Evolutionary conservation across 2,888 invertebrate genomes (phyloP).

Genomic region (Trachelus tabidus): DNA sequence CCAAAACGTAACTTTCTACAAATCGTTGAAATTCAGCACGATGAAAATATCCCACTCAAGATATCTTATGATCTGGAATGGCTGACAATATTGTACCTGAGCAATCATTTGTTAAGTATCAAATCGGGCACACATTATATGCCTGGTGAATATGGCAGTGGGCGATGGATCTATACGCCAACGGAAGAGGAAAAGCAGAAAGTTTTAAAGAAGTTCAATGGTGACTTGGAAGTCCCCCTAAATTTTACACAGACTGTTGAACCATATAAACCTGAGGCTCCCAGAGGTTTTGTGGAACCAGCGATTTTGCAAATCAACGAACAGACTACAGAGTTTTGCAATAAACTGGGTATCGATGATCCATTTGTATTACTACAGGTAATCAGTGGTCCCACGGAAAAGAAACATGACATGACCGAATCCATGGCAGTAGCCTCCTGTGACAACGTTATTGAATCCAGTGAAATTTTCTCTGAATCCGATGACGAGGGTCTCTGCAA

Average conservation of each 20-base stretch:
- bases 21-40: conserved; percentile 76
- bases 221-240: conserved; percentile 77
- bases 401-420: conserved; percentile 14
- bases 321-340: conserved; percentile 78
- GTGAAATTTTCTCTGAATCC: conserved; percentile 7
- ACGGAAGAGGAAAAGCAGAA: conserved; percentile 78
- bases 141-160: conserved; percentile 81
- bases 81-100: conserved; percentile 87
- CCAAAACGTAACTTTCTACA: conserved; percentile 91
- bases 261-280: conserved; percentile 68
- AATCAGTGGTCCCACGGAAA: conserved; percentile 21
- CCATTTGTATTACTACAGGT: conserved; percentile 74
- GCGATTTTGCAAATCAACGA: conserved; percentile 71
- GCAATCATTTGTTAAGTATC: conserved; percentile 88
- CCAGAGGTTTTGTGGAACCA: conserved; percentile 33
- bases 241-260: conserved; percentile 84
- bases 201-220: conserved; percentile 74
- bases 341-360: conserved; percentile 81
- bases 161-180: conserved; percentile 80
- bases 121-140: conserved; percentile 78
- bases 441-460: conserved; percentile 1
- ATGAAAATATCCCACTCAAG: conserved; percentile 70
- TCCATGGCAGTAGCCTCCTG: conserved; percentile 15
- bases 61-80: conserved; percentile 88
- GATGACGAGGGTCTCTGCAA: background rate